These are phyloP conservation scores for Pollenia labialis DNA, from an alignment of 2,888 invertebrate genomes.

Conservation along the genomic window DNA sequence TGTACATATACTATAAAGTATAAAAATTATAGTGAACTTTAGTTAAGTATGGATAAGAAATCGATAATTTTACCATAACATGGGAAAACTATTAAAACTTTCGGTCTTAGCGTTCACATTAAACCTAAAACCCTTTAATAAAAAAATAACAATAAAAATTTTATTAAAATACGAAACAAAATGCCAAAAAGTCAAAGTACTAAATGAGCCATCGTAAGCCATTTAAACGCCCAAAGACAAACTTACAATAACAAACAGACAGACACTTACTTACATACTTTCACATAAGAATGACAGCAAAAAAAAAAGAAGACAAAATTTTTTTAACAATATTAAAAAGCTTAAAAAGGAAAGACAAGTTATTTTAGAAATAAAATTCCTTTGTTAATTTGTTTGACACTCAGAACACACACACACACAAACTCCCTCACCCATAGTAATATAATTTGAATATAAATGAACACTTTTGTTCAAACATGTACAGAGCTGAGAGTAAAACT, in stretches of 20 bases:
- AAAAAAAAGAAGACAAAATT: not conserved
- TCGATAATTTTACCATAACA: no score
- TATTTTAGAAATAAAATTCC: slow-evolving; percentile 24
- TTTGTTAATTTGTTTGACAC: slow-evolving; percentile 16
- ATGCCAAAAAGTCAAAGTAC: slow-evolving; percentile 53
- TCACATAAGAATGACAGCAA: not conserved
- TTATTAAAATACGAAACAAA: slow-evolving; percentile 6
- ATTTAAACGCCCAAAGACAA: not conserved
- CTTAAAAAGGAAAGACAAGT: slow-evolving; percentile 28
- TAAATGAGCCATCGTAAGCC: slow-evolving; percentile 24
- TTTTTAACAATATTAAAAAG: slow-evolving; percentile 28
- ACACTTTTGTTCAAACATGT: not conserved
- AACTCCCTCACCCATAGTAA: not conserved
- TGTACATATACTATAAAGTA: no score
- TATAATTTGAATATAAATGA: not conserved
- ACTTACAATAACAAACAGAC: not conserved
- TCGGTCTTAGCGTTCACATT: no score
- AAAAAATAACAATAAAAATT: slow-evolving; percentile 7
- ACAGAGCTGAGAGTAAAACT: not conserved
- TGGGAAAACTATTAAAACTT: no score
- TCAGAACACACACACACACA: not conserved
- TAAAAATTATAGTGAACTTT: no score
- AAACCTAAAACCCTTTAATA: not conserved
- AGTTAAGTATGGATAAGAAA: no score
- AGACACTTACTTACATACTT: not conserved